Evolutionary conservation across 2,113 vertebrate species (phyloP).

Genomic region (Heterotis niloticus): DNA sequence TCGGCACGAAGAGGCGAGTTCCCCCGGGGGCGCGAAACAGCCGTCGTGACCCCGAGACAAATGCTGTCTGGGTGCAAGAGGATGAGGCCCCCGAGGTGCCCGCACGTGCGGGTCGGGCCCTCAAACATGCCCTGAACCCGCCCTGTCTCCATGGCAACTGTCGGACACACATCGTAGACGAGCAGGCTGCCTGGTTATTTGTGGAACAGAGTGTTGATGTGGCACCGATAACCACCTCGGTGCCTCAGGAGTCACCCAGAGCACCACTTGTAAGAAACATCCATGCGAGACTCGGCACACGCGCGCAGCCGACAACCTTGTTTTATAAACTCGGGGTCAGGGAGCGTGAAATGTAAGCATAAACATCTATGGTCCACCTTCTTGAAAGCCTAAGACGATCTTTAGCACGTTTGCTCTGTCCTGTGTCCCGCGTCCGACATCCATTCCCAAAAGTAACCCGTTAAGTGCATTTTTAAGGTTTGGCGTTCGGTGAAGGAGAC

Average conservation of each 20-base stretch:
- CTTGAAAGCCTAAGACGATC: neutral
- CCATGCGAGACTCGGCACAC: neutral
- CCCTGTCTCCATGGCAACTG: conserved; percentile 14
- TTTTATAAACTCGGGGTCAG: neutral
- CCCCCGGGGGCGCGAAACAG: neutral
- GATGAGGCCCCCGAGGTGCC: neutral
- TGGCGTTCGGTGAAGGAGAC: neutral
- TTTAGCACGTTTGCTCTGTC: neutral
- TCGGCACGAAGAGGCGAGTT: neutral
- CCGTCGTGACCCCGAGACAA: neutral
- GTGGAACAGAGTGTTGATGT: neutral
- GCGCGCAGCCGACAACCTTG: too few relatives aligned
- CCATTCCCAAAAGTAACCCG: neutral
- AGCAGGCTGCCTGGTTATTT: neutral
- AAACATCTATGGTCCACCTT: too few relatives aligned
- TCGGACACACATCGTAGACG: neutral
- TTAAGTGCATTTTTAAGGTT: neutral
- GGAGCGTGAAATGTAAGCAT: neutral
- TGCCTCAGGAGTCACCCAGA: neutral
- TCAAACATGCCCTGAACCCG: neutral
- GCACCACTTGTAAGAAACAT: neutral
- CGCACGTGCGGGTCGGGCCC: neutral
- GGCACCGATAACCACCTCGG: neutral
- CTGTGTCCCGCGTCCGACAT: neutral
- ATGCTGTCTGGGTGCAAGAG: neutral